These are phyloP conservation scores for Muscina levida DNA, from an alignment of 2,888 invertebrate genomes.

Conservation along the genomic window DNA sequence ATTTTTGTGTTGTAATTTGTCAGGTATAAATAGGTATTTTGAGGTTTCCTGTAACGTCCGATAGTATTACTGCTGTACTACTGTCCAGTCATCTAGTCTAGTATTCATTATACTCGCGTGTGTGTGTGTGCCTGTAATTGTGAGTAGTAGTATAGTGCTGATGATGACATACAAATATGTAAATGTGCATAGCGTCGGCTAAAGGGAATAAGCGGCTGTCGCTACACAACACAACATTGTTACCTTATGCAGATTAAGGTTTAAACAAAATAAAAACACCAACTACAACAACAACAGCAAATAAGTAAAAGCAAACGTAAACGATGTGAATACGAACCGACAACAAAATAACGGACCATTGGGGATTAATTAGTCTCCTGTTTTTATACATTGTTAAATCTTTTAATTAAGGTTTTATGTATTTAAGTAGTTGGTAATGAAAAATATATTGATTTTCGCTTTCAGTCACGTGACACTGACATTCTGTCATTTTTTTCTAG, in stretches of 20 bases:
- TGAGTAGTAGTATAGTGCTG: too few relatives aligned
- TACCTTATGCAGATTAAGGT: slow-evolving; percentile 25
- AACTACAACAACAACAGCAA: too few relatives aligned
- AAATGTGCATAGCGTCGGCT: slow-evolving; percentile 27
- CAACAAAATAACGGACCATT: slow-evolving; percentile 11
- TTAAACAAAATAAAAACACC: slow-evolving; percentile 42
- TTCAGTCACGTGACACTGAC: background rate
- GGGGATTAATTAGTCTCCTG: slow-evolving; percentile 22
- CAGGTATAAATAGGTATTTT: slow-evolving; percentile 62
- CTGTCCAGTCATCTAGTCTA: too few relatives aligned
- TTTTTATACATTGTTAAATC: slow-evolving; percentile 17
- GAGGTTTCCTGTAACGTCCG: slow-evolving; percentile 54
- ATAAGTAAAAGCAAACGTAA: slow-evolving; percentile 30
- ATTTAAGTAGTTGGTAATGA: slow-evolving; percentile 28
- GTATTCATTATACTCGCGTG: too few relatives aligned
- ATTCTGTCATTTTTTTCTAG: background rate
- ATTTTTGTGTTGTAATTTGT: slow-evolving; percentile 45
- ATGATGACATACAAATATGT: slow-evolving; percentile 40
- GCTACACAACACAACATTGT: background rate
- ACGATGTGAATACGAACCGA: slow-evolving; percentile 12
- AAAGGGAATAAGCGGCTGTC: background rate
- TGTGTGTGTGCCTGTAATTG: too few relatives aligned
- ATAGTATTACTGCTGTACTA: background rate
- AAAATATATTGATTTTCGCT: slow-evolving; percentile 17
- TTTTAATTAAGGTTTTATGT: slow-evolving; percentile 33